Base-by-base conservation (phyloP, 2,797 vertebrate species). In the Acrossocheilus wenchowensis region DNA sequence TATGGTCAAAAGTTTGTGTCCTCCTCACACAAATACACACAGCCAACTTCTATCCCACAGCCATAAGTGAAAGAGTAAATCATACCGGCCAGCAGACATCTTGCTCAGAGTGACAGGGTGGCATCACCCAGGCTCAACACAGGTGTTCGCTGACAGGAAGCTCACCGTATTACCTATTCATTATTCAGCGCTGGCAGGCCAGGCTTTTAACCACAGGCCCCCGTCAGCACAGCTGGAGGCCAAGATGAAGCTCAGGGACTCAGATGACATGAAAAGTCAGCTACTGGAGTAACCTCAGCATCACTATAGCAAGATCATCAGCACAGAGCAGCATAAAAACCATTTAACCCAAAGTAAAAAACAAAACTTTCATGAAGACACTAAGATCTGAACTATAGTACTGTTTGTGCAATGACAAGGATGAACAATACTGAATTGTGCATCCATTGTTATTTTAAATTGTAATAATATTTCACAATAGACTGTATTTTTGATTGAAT, bases 121-220 rank as follows among this genome's bases (percentile, higher is more conserved):
- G 72, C 68, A 82, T 84, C 87, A 84, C 43, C 72, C 72, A 45
- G 78, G 75, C 45, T 41, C 11, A 69, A 26, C 78, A 80, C 85
- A 88, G 85, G 90, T 89, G 90, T 78, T 85, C n/a, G 2, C 9
- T 82, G 87, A 83, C 86, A 87, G 88, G 57, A 81, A 80, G 80
- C 45, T 57, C 41, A 34, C 36, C 48, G 41, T 81, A 88, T 78
- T 82, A 79, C 54, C 69, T 79, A 85, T 86, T 82, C 85, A 89
- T 89, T 87, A 91, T 89, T 89, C 81, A 91, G 81, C 0, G 5
- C 45, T 73, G 79, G 80, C 17, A 43, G 73, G 21, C 78, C 60
- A 34, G 26, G 41, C 62, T 60, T 72, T 71, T 69, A 80, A 57
- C 72, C 85, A 77, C 62, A 73, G 52, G 60, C 14, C 71, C 48